Base-by-base conservation (phyloP, 2,888 invertebrate species). In the Heliconius sara region DNA sequence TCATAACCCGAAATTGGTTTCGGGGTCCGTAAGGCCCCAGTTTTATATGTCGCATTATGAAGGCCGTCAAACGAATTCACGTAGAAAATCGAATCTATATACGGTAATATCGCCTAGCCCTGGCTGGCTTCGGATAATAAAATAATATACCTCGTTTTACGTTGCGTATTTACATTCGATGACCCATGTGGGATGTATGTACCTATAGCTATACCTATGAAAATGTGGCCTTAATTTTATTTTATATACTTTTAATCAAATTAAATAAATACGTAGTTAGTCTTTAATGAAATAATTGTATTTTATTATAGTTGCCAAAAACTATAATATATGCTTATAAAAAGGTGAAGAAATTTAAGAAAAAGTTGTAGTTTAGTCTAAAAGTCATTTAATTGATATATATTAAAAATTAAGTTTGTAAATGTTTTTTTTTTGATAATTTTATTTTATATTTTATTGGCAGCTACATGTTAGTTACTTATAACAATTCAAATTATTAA, bases 31-130 rank as follows among this genome's bases (percentile, higher is more conserved):
- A 94, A 94, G 94, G 92, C 93, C 94, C 95, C 94, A 94, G 95
- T 95, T 95, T 95, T 95, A 95, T 95, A 95, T 95, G 95, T 95
- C 92, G 95, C 95, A 95, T 95, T 95, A 95, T 95, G 95, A 95
- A 94, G 95, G 95, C 95, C 95, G 95, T 95, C 95, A 95, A 95
- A 95, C 94, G 95, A 95, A 95, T 95, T 95, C 95, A 95, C 95
- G 95, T 95, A 95, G 95, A 95, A 95, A 95, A 95, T 95, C 95
- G 95, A 95, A 95, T 95, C 95, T 95, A 95, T 95, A 95, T 95
- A 95, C 95, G 95, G 93, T 91, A 93, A 93, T 95, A 93, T 93
- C 93, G 92, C 91, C 90, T 88, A 88, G 91, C 89, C 90, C 91
- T 93, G 94, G 91, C 91, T 93, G 93, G 88, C 88, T 92, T 85